Evolutionary conservation across 1,140 invertebrate species (phyloP), one percentile per base, ranked within the genome.

Genomic region (Ditylenchus dipsaci): DNA sequence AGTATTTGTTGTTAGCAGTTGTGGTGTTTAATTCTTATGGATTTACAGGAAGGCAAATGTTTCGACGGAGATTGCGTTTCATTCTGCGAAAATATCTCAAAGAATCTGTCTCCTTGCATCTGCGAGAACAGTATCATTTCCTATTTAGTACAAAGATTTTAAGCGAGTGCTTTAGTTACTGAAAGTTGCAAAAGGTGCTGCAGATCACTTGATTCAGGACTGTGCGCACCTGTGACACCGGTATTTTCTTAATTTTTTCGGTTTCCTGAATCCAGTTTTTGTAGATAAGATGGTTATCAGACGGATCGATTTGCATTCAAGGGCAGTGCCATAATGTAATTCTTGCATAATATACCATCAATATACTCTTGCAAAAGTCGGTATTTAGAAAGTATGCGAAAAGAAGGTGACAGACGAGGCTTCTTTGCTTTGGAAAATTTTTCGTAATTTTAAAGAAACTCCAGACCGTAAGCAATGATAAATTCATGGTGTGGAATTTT

Each of bases 231-330:
- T 8, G 45, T 75, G 1, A 47, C 49, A 0, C 60, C 64, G 15
- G 47, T 38, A 38, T 38, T 11, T 38, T 3, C 33, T 38, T 11
- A 5, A 38, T 38, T 38, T n/a, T 38, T 23, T 56, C 63, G 65
- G 1, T 59, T 61, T 33, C 53, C 77, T 21, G 33, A 3, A 38
- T 38, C 11, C 3, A 38, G 3, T 38, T 38, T 11, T 38, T 38
- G 11, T 11, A 38, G 33, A 38, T 5, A 38, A 38, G 3, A 3
- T 38, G 33, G 33, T 38, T 38, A 38, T 58, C 62, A 13, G 74
- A 75, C 43, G 76, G 76, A n/a, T 70, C 74, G 23, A 75, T 75
- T 49, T 75, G 74, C 56, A 69, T 75, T 56, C 69, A 77, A 9
- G 74, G 74, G 11, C 74, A 76, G 26, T 75, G 74, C 49, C 63